phyloP scores from a whole-genome alignment of 1,140 invertebrate species.

The Leptinotarsa undecemlineata region DNA sequence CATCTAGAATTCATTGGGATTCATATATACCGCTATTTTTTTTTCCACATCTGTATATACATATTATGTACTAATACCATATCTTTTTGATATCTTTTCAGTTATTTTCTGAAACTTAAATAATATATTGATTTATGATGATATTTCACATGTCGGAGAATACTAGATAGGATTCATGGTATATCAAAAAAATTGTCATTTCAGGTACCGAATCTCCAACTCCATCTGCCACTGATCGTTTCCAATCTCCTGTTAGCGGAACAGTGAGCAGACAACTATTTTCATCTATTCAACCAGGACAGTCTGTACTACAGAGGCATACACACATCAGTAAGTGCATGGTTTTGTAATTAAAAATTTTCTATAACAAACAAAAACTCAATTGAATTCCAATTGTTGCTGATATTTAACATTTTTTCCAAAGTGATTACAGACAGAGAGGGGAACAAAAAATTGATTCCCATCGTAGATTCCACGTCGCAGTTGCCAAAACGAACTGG shows the following conservation, averaged over 20 bases:
- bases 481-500: conserved; percentile 62
- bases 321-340: conserved; percentile 37
- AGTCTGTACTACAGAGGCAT: conserved; percentile 58
- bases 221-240: conserved; percentile 61
- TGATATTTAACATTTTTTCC: neutral
- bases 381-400: neutral
- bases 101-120: too few species aligned
- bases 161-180: too few species aligned
- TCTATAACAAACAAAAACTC: neutral
- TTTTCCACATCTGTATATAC: too few species aligned
- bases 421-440: conserved; percentile 42
- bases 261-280: conserved; percentile 41
- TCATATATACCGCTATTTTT: too few species aligned
- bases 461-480: conserved; percentile 31
- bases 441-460: conserved; percentile 41
- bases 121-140: neutral
- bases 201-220: conserved; percentile 56
- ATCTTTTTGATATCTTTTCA: too few species aligned
- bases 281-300: conserved; percentile 55
- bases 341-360: neutral
- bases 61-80: too few species aligned
- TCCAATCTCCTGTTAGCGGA: conserved; percentile 58
- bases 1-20: too few species aligned
- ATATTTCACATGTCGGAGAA: neutral
- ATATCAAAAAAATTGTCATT: neutral